Conservation (phyloP, 2,888 invertebrate species). For the Xylota sylvarum region DNA sequence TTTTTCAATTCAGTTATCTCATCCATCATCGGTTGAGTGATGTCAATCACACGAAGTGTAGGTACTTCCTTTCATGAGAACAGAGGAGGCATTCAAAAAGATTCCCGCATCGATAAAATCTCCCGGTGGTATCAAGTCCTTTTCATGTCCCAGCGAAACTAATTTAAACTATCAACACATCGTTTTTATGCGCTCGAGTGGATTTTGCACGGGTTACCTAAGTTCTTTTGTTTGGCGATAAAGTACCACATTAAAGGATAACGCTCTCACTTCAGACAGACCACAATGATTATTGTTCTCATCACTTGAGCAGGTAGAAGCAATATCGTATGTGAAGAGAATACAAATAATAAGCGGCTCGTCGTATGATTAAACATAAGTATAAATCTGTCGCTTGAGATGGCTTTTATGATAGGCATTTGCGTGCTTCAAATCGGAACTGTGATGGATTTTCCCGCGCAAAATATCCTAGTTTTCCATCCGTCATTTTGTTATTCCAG, state of each 20-base stretch:
- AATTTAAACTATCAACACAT: conserved; percentile 59
- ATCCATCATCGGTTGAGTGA: conserved; percentile 54
- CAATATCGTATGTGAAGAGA: neutral
- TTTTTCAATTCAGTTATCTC: conserved; percentile 55
- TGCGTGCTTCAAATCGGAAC: conserved; percentile 1
- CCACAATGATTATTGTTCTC: conserved; percentile 29
- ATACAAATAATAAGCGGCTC: neutral
- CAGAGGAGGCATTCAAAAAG: conserved; percentile 23
- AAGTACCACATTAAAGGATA: conserved; percentile 30
- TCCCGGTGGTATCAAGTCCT: conserved; percentile 29
- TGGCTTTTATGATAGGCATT: conserved; percentile 16
- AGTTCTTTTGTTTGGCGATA: conserved; percentile 31
- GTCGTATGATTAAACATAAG: conserved; percentile 6
- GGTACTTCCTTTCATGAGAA: conserved; percentile 28
- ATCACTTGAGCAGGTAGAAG: conserved; percentile 32
- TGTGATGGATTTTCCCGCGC: conserved; percentile 42
- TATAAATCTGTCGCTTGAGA: conserved; percentile 22
- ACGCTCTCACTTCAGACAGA: conserved; percentile 18
- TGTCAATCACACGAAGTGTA: conserved; percentile 59
- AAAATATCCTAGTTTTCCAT: conserved; percentile 44
- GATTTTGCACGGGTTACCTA: conserved; percentile 23
- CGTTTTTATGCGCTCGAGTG: conserved; percentile 35
- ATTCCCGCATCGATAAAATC: conserved; percentile 37
- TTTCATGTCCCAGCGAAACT: conserved; percentile 41
- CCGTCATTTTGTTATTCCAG: conserved; percentile 27